Conservation (phyloP, 1,140 invertebrate genomes). For the Holotrichia oblita region DNA sequence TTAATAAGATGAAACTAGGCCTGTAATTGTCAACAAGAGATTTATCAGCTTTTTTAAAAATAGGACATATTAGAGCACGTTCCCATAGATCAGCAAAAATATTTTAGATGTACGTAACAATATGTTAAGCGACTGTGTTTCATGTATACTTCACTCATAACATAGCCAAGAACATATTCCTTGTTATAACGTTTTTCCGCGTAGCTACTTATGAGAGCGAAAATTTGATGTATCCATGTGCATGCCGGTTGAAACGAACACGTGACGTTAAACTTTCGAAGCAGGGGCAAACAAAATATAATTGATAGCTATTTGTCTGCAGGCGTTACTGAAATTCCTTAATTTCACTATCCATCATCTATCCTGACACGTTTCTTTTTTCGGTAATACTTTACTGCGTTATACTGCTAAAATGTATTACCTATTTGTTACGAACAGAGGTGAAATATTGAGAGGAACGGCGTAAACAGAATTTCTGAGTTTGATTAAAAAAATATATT, state of each 20-base stretch:
- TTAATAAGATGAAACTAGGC: too few species aligned
- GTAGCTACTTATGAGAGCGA: neutral
- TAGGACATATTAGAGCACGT: too few species aligned
- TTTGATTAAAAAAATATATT: conserved; percentile 22
- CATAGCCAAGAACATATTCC: too few species aligned
- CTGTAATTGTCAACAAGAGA: too few species aligned
- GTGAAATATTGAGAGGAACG: conserved; percentile 31
- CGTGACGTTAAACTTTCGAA: conserved; percentile 16
- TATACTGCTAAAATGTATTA: conserved; percentile 6
- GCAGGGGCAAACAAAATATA: conserved; percentile 29
- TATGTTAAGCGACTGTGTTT: too few species aligned
- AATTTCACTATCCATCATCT: conserved; percentile 34
- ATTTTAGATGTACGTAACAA: too few species aligned
- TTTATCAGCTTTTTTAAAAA: too few species aligned
- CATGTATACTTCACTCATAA: too few species aligned
- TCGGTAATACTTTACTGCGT: conserved; percentile 14
- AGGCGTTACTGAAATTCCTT: conserved; percentile 24
- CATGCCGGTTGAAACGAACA: neutral
- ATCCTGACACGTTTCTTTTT: conserved; percentile 22
- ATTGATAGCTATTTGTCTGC: conserved; percentile 26
- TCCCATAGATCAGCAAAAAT: too few species aligned
- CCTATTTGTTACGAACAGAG: conserved; percentile 27
- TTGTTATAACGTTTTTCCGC: too few species aligned
- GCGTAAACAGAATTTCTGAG: neutral
- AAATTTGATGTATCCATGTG: neutral